Conservation (phyloP, 2,797 vertebrate genomes). For the Rhincodon typus region DNA sequence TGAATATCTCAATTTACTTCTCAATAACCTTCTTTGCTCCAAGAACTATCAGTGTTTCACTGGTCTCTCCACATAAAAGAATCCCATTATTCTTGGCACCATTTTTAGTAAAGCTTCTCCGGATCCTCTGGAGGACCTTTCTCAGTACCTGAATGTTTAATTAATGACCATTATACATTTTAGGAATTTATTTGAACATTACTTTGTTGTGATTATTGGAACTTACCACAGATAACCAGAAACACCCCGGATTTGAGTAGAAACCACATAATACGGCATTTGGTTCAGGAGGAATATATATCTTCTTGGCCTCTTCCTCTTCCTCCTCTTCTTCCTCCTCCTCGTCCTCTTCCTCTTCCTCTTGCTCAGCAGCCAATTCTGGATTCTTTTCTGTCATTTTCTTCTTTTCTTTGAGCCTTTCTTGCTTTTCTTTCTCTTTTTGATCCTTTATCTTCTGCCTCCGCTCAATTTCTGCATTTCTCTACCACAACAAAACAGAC, state of each 20-base stretch:
- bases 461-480: constrained; percentile 61
- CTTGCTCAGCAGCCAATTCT: constrained; percentile 46
- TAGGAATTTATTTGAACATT: no score
- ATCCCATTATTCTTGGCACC: not conserved
- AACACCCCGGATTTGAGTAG: constrained; percentile 74
- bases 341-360: constrained; percentile 45
- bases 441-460: constrained; percentile 53
- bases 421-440: constrained; percentile 52
- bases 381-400: constrained; percentile 43
- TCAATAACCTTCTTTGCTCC: not conserved
- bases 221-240: constrained; percentile 86
- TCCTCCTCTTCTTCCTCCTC: constrained; percentile 44
- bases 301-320: constrained; percentile 64
- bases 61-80: not conserved
- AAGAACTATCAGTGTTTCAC: not conserved
- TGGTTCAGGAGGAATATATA: constrained; percentile 66
- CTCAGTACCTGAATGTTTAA: not conserved
- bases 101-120: not conserved
- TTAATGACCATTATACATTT: not conserved
- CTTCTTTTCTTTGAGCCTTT: constrained; percentile 43
- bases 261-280: constrained; percentile 81
- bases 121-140: not conserved
- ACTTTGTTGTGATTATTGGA: not conserved
- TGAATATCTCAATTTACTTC: not conserved
- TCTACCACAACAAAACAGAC: constrained; percentile 54